Base-by-base conservation (phyloP, 2,113 vertebrate species). In the Brevimyrus niger region DNA sequence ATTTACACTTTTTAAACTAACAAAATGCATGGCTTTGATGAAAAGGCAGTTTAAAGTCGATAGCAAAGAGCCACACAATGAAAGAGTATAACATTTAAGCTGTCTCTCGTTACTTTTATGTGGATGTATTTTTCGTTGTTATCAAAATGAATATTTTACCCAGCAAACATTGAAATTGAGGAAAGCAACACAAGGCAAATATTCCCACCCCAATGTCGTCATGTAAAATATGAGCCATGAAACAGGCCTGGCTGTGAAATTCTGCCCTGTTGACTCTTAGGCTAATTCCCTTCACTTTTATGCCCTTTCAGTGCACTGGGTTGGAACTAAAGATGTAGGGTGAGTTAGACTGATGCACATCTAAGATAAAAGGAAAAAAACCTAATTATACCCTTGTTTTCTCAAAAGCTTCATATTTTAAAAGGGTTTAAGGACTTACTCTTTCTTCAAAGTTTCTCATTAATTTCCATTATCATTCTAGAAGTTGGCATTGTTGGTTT, bases 311-410 rank as follows among this genome's bases (percentile, higher is more conserved):
- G n/a, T 88, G 0, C 80, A 86, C 89, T n/a, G 50, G 88, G n/a
- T 21, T 31, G 87, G 69, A 51, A 19, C 31, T 58, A 38, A 51
- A 42, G 35, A 87, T 44, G 31, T 10, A 61, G 86, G n/a, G 9
- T 44, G 86, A 19, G 31, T 61, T 87, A 53, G 38, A 87, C 13
- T 44, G 31, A 87, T 21, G 50, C 19, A n/a, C 4, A 1, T 44
- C 31, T 87, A 61, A 58, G 53, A 87, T 61, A 58, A 92, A 89
- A 61, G 92, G 89, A 48, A 90, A 88, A 88, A 91, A 65, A 19
- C 42, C 85, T 38, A 58, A 84, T 47, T 10, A 46, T 47, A n/a
- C n/a, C 44, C 17, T n/a, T 46, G 42, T 84, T 42, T 23, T 47
- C 19, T 84, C 44, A 23, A 61, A 80, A 80, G 4, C 73, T 8